A percentile compares a stretch with the other conserved stretches of the same genome.
These are phyloP conservation scores for Diacarnus erythraeanus DNA, from an alignment of 37 sponge, comb jelly and placozoan species.

Conservation along the genomic window DNA sequence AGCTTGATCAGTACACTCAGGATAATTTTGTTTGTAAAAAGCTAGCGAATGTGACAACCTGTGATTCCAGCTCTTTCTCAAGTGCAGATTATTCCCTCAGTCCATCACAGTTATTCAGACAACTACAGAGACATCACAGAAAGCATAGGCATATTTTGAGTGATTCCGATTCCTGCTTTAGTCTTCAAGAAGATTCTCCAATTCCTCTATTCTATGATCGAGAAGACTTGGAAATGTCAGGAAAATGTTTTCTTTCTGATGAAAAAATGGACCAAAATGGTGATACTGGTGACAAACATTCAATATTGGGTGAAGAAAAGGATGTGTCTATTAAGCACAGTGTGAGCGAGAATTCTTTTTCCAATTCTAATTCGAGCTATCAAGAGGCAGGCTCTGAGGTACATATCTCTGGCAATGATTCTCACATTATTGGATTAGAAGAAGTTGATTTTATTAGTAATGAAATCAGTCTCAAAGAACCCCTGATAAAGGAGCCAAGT, in stretches of 20 bases:
- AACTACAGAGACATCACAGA: neutral
- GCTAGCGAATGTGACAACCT: too few relatives aligned
- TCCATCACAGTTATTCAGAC: conserved; percentile 8
- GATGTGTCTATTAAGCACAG: neutral
- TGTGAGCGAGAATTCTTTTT: neutral
- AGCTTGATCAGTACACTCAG: neutral
- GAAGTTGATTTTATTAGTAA: conserved; percentile 15
- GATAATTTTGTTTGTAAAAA: too few relatives aligned
- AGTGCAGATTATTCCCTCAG: conserved; percentile 10
- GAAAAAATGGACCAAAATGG: too few relatives aligned
- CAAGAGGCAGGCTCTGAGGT: neutral
- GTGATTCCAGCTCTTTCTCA: neutral
- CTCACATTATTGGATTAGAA: neutral
- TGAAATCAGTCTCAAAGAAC: conserved; percentile 4
- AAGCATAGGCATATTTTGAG: neutral
- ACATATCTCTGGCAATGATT: neutral
- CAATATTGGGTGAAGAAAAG: neutral
- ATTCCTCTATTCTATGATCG: neutral
- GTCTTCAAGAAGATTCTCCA: neutral
- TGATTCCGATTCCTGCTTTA: neutral
- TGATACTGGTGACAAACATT: too few relatives aligned
- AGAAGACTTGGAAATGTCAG: neutral
- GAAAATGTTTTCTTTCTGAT: too few relatives aligned
- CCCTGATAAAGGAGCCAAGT: neutral
- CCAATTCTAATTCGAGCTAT: neutral